Percentiles rank a stretch among this genome's conserved stretches.
phyloP scores from a whole-genome alignment of 2,888 invertebrate genomes.

The Escarpia spicata region DNA sequence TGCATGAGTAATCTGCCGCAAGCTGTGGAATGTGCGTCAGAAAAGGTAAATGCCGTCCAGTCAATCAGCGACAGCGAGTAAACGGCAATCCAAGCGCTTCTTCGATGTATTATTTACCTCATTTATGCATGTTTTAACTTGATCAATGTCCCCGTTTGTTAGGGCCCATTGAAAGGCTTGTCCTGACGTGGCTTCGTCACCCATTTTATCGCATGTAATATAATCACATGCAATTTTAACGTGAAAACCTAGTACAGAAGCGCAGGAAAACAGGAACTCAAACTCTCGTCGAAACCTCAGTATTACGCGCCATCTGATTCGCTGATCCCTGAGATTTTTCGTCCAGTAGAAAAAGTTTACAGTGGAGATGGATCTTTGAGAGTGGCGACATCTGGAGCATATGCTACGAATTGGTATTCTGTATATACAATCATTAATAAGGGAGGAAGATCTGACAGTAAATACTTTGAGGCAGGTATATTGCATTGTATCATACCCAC shows the following conservation, averaged over 20 bases:
- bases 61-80: neutral
- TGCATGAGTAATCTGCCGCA: neutral
- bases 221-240: neutral
- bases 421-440: no score
- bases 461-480: neutral
- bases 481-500: neutral
- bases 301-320: neutral
- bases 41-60: constrained; percentile 3
- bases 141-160: constrained; percentile 38
- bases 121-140: constrained; percentile 33
- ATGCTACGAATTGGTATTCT: neutral
- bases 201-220: neutral
- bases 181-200: constrained; percentile 12
- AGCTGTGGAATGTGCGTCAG: neutral
- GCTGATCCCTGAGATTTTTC: neutral
- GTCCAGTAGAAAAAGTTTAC: constrained; percentile 16
- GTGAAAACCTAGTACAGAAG: neutral
- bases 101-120: constrained; percentile 27
- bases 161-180: constrained; percentile 35
- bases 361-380: neutral
- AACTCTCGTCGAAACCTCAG: neutral
- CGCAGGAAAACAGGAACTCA: neutral
- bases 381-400: neutral
- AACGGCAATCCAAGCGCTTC: neutral
- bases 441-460: neutral